These are phyloP conservation scores for Neodontobutis hainanensis DNA, from an alignment of 2,113 vertebrate genomes.

Conservation along the genomic window DNA sequence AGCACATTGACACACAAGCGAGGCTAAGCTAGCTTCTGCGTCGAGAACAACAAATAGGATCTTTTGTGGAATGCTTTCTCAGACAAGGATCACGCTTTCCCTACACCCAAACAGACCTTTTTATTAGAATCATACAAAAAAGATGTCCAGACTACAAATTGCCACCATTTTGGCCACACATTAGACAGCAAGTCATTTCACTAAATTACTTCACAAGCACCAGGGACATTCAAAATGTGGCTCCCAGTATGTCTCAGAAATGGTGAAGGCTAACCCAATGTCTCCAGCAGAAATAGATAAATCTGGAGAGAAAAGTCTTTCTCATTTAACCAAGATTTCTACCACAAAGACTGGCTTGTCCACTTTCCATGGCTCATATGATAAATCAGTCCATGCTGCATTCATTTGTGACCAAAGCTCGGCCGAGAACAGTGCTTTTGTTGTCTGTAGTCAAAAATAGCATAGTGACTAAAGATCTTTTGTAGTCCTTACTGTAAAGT, in stretches of 20 bases:
- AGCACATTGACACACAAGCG: constrained; percentile 62
- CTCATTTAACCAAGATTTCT: background rate
- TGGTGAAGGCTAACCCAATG: background rate
- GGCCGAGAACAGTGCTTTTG: background rate
- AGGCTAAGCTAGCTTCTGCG: constrained; percentile 10
- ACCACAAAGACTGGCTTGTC: constrained; percentile 1
- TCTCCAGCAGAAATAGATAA: constrained; percentile 1
- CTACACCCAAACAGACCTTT: background rate
- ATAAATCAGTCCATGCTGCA: background rate
- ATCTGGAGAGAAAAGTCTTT: background rate
- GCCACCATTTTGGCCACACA: background rate
- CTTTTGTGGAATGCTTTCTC: constrained; percentile 15
- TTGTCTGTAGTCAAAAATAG: background rate
- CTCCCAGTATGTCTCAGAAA: too few species aligned
- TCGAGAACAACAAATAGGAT: constrained; percentile 15
- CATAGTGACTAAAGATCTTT: background rate
- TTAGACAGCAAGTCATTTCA: background rate
- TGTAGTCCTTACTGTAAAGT: background rate
- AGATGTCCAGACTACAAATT: too few species aligned
- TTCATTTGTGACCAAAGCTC: background rate
- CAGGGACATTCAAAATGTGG: too few species aligned
- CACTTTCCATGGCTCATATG: background rate
- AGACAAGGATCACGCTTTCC: constrained; percentile 29
- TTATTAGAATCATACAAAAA: background rate
- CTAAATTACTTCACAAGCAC: too few species aligned